Percentiles rank a stretch among this genome's conserved stretches.
Evolutionary conservation across 2,888 invertebrate species (phyloP).

Genomic region (Opisthograptis luteolata): DNA sequence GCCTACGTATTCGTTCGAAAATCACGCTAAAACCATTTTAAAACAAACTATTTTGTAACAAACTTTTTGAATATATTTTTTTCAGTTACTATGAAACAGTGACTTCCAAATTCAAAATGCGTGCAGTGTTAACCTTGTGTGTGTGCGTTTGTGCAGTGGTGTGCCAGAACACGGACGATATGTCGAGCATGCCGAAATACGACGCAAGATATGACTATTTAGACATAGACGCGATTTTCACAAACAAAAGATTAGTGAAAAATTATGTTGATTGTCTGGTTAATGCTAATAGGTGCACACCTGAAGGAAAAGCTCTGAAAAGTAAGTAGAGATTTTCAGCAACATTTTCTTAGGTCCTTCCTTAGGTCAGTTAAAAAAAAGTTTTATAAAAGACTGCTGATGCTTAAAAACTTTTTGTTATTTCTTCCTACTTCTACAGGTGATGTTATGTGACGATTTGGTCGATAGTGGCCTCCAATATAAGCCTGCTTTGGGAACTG

Average conservation of each 20-base stretch:
- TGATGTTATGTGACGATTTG: too few species aligned
- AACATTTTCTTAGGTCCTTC: neutral
- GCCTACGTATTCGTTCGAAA: constrained; percentile 8
- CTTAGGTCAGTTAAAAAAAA: too few species aligned
- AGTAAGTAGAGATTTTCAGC: constrained; percentile 82
- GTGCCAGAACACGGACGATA: constrained; percentile 63
- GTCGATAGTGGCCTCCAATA: too few species aligned
- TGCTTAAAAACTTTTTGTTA: too few species aligned
- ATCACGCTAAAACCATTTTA: neutral
- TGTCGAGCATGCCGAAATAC: constrained; percentile 73
- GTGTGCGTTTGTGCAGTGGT: constrained; percentile 56
- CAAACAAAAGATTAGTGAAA: constrained; percentile 87
- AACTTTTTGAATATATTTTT: neutral
- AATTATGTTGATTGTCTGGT: constrained; percentile 89
- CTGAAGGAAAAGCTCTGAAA: constrained; percentile 89
- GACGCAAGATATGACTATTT: constrained; percentile 87
- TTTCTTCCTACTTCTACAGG: too few species aligned
- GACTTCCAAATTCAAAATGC: constrained; percentile 54
- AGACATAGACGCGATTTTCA: constrained; percentile 87
- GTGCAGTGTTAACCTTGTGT: constrained; percentile 59
- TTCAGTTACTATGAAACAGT: constrained; percentile 17
- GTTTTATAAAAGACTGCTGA: too few species aligned
- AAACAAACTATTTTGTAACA: too few species aligned
- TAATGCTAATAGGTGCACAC: constrained; percentile 87
- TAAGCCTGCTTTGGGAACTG: too few species aligned